Base-by-base conservation (phyloP, 2,888 invertebrate species). In the Didymodactylos carnosus region DNA sequence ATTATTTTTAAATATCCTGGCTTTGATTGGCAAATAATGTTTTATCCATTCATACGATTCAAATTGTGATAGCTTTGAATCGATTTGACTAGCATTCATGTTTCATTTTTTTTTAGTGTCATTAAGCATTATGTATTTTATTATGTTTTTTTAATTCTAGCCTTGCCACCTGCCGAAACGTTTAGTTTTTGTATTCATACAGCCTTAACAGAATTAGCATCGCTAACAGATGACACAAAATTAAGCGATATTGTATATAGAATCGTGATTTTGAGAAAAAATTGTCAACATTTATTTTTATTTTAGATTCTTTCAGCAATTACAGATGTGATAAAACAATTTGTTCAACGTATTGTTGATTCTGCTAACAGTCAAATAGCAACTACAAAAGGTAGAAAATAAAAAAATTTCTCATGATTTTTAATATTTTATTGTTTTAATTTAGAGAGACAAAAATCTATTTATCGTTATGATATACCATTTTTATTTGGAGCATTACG, bases 141-240 rank as follows among this genome's bases (percentile, higher is more conserved):
- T 14, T 46, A 7, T 62, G 1, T 13, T 27, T 3, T 35, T 25
- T 16, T 49, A 11, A 23, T 10, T 25, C 16, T 62, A 74, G 74
- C n/a, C 51, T 53, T 74, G 23, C 74, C 74, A 27, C 43, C 43
- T 10, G 74, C 74, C 25, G 74, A 74, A 46, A 49, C 53, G 19
- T 74, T 74, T 27, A 74, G 71, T 29, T 74, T 74, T 39, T 40
- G 41, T 27, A 29, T 74, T 23, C 71, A 74, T 35, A 74, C 71
- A 4, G 70, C 49, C 23, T 16, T 74, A 14, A 74, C 74, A 6
- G 74, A 74, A 69, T 23, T 74, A 3, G 51, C 71, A 29, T 25
- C 53, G n/a, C 29, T 35, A 62, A 19, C 29, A 4, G 29, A 62
- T 7, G 35, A 62, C 35, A 35, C 16, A 16, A 62, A 62, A 16